Evolutionary conservation across 2,113 vertebrate species (phyloP), one percentile per base, ranked within the genome.

Genomic region (Vicugna pacos): DNA sequence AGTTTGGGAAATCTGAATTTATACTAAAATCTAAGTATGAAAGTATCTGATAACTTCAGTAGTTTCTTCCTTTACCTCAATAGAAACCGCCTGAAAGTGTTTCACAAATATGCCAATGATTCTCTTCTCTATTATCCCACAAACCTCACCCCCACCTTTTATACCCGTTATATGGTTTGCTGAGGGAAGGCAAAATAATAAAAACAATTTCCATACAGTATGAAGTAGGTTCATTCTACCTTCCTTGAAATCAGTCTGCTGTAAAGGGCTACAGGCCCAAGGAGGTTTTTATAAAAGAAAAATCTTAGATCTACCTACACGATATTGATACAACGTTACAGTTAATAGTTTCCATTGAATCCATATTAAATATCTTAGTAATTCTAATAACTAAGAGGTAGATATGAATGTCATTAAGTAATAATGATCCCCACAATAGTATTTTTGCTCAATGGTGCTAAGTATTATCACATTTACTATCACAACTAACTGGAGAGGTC

Each of bases 1-100:
- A 95, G 35, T 89, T 93, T 80, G 62, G n/a, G 32, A 91, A 30
- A 82, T 77, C 58, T 89, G 28, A 94, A 93, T 82, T 94, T 30
- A 50, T 70, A 54, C 56, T 50, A 91, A 96, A 95, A 92, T 79
- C 65, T 73, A 88, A 92, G n/a, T 60, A 83, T 65, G 20, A 88
- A 85, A 83, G 24, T 64, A 86, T 85, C 75, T 79, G 35, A 73
- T 89, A 94, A 58, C 35, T 50, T 82, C 15, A 26, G 8, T 19
- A 64, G 22, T 75, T 94, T 89, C 82, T 89, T 76, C 19, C 54
- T 91, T 80, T 62, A 30, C 15, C 7, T 14, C 15, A 28, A 24
- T 4, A 84, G 19, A 30, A 76, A 79, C 12, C 38, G 32, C 56
- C 69, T 69, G 76, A 89, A 95, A 94, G 56, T 89, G 48, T 52